Percentiles rank a stretch among this genome's conserved stretches.
Conservation (phyloP, 1,140 invertebrate species). For the Platyura marginata region DNA sequence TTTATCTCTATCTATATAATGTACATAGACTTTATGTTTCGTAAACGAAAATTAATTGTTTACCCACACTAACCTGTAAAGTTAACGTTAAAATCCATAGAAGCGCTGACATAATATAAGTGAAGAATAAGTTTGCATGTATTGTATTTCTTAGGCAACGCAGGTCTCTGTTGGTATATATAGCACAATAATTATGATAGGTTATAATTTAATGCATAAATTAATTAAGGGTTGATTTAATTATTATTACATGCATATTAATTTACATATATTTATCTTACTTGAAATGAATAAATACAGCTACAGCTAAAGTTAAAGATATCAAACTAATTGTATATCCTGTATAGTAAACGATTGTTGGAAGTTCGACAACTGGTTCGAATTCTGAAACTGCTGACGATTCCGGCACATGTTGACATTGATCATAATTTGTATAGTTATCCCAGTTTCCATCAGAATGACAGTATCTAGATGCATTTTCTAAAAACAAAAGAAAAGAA, state of each 20-base stretch:
- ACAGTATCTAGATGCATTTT: slow-evolving; percentile 27
- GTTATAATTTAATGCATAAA: no score
- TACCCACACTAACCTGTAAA: slow-evolving; percentile 22
- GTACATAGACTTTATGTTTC: no score
- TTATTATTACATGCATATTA: no score
- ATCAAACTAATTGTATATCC: slow-evolving; percentile 26
- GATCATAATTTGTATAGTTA: slow-evolving; percentile 25
- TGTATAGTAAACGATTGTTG: slow-evolving; percentile 26
- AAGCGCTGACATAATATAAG: slow-evolving; percentile 24
- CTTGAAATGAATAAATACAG: slow-evolving; percentile 28
- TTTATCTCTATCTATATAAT: no score
- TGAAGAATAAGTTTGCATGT: slow-evolving; percentile 25
- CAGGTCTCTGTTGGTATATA: slow-evolving; percentile 54
- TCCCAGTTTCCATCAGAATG: slow-evolving; percentile 24
- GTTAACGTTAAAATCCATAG: slow-evolving; percentile 23
- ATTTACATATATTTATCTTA: slow-evolving; percentile 15
- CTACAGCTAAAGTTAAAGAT: slow-evolving; percentile 24
- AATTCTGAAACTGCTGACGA: slow-evolving; percentile 19
- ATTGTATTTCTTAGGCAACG: slow-evolving; percentile 82
- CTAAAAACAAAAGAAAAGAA: slow-evolving; percentile 3
- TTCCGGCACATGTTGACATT: slow-evolving; percentile 20
- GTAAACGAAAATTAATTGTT: no score
- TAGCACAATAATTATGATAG: no score
- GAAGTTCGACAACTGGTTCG: slow-evolving; percentile 23
- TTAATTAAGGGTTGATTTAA: not conserved